Conservation (phyloP, 2,797 vertebrate genomes). For the Lates japonicus region DNA sequence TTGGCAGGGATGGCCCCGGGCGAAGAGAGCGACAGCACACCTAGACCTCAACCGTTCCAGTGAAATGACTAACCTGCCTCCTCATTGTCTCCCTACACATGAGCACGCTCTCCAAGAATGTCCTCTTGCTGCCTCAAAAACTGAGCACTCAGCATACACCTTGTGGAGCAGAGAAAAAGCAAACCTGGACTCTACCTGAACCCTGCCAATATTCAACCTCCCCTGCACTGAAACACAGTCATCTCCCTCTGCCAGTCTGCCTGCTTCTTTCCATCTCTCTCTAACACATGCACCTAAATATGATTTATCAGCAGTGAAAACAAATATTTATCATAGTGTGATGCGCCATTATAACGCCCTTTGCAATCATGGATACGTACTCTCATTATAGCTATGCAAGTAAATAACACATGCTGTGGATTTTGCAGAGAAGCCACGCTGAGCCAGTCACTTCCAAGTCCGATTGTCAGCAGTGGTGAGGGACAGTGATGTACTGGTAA, state of each 20-base stretch:
- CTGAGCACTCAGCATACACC: slow-evolving; percentile 42
- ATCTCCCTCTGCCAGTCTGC: slow-evolving; percentile 42
- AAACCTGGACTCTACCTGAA: slow-evolving; percentile 63
- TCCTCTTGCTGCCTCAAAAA: slow-evolving; percentile 45
- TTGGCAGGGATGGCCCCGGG: slow-evolving; percentile 63
- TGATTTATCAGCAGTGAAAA: slow-evolving; percentile 57
- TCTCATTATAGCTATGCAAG: slow-evolving; percentile 58
- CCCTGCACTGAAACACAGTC: slow-evolving; percentile 47
- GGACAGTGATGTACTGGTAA: slow-evolving; percentile 18
- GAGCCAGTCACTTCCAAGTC: slow-evolving; percentile 51
- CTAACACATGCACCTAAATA: slow-evolving; percentile 37
- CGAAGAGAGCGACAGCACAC: slow-evolving; percentile 58
- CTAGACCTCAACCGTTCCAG: slow-evolving; percentile 58
- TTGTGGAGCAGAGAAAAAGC: slow-evolving; percentile 23
- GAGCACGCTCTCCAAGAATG: slow-evolving; percentile 66
- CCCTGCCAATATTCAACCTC: slow-evolving; percentile 31
- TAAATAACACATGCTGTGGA: slow-evolving; percentile 66
- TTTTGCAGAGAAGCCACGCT: slow-evolving; percentile 39
- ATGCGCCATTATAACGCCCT: slow-evolving; percentile 54
- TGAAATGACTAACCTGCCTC: slow-evolving; percentile 56
- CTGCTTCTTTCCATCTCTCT: not conserved
- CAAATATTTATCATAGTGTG: slow-evolving; percentile 49
- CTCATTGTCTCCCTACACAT: slow-evolving; percentile 59
- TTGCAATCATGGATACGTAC: slow-evolving; percentile 53
- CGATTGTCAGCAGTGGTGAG: slow-evolving; percentile 21